These are phyloP conservation scores for Zalophus californianus DNA, from an alignment of 2,797 vertebrate genomes.

Conservation along the genomic window DNA sequence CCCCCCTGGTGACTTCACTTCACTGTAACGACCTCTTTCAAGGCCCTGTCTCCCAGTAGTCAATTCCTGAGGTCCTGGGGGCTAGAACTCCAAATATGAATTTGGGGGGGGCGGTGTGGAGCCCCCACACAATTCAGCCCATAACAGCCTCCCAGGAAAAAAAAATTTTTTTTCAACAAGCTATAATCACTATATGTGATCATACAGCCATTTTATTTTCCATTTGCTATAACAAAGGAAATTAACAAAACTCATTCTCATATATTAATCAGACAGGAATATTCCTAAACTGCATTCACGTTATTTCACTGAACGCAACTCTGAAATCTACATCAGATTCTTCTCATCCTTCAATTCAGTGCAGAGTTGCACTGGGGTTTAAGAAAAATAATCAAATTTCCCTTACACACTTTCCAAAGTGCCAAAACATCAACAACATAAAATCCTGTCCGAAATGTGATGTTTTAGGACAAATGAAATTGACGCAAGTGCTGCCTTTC, in stretches of 20 bases:
- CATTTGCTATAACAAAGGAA: neutral
- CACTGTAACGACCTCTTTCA: neutral
- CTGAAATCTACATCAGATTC: too few relatives aligned
- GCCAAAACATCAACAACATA: neutral
- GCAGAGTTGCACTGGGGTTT: neutral
- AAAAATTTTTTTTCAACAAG: fast-evolving
- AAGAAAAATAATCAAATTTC: neutral
- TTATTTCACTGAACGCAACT: neutral
- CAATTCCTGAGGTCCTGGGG: neutral
- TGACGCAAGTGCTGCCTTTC: neutral
- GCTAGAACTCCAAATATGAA: too few relatives aligned
- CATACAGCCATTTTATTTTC: neutral
- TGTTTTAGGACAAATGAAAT: neutral
- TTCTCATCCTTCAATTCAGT: neutral
- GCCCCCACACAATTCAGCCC: neutral
- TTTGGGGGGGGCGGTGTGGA: neutral
- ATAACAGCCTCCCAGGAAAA: neutral
- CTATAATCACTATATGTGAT: neutral
- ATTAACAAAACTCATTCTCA: neutral
- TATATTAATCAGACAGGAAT: neutral
- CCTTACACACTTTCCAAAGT: neutral
- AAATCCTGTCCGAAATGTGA: neutral
- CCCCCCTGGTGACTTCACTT: neutral
- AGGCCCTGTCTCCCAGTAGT: neutral
- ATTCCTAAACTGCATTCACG: neutral